These are phyloP conservation scores for Cheilosia pagana DNA, from an alignment of 2,888 invertebrate genomes.

Conservation along the genomic window DNA sequence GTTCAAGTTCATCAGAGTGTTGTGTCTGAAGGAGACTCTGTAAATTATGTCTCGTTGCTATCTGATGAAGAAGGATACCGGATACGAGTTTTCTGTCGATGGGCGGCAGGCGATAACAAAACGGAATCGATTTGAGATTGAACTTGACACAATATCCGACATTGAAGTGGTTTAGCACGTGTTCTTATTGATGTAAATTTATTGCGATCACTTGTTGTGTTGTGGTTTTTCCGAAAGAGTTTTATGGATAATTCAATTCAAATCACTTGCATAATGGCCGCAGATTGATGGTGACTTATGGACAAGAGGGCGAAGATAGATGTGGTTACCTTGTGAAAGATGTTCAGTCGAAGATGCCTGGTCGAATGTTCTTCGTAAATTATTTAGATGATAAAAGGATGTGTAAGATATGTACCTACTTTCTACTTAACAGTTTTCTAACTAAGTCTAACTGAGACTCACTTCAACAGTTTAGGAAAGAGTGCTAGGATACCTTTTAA, in stretches of 20 bases:
- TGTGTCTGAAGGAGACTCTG: background rate
- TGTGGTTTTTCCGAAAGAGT: background rate
- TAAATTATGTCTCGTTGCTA: background rate
- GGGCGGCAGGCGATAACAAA: too few relatives aligned
- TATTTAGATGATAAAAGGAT: too few relatives aligned
- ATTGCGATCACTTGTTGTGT: background rate
- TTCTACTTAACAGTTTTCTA: too few relatives aligned
- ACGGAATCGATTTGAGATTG: background rate
- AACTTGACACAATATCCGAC: slow-evolving; percentile 2
- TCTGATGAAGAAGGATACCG: background rate
- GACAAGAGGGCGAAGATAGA: background rate
- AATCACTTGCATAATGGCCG: background rate
- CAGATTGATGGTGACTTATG: background rate
- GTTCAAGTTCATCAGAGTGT: background rate
- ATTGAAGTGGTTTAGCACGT: slow-evolving; percentile 1
- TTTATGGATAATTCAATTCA: background rate
- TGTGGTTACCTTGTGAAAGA: background rate
- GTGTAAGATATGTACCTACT: too few relatives aligned
- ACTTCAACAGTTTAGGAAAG: too few relatives aligned
- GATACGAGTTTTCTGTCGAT: slow-evolving; percentile 1
- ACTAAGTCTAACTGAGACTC: too few relatives aligned
- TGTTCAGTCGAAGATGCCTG: too few relatives aligned
- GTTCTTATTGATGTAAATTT: background rate
- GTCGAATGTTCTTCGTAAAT: too few relatives aligned
- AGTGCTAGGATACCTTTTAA: too few relatives aligned